Base-by-base conservation (phyloP, 2,888 invertebrate species). In the Nysson spinosus region DNA sequence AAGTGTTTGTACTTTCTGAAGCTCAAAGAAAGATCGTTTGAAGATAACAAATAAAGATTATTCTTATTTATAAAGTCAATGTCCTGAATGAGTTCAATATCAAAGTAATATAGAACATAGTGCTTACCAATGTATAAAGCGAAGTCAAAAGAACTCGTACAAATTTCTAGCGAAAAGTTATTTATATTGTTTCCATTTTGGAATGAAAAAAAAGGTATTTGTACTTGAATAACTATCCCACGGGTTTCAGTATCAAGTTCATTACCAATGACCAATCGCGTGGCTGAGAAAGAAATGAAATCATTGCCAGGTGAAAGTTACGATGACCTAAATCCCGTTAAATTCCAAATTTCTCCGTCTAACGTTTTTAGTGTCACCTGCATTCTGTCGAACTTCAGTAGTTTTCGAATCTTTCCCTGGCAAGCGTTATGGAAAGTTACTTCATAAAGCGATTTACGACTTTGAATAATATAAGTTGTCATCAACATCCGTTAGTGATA, bases 241-340 rank as follows among this genome's bases (percentile, higher is more conserved):
- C n/a, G n/a, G n/a, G n/a, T 22, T 20, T 19, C 9, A 20, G 20
- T 24, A 4, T 26, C 2, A 46, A 37, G 11, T 28, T 42, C 7
- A 30, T 14, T 30, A 11, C 1, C 6, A 9, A 12, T 9, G 4
- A 32, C 26, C 4, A 1, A 37, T 6, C 9, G 1, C 0, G 24
- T 28, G 12, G 24, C 3, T 16, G 5, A 2, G 28, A 11, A 51
- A 43, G 14, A 22, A 39, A 19, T 0, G 0, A 14, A 12, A 12
- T 2, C 6, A 28, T n/a, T 11, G 26, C 34, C 14, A 0, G 20
- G 72, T 60, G 63, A 72, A 72, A 72, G 69, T 63, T 19, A 47
- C 35, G 16, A 40, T 54, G 58, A 63, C 72, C 60, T 47, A 34
- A 42, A 65, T 56, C 57, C 32, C 43, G 44, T 61, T 44, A 58